A percentile compares a stretch with the other conserved stretches of the same genome.
phyloP scores from a whole-genome alignment of 2,797 vertebrate species.

The Champsocephalus gunnari region DNA sequence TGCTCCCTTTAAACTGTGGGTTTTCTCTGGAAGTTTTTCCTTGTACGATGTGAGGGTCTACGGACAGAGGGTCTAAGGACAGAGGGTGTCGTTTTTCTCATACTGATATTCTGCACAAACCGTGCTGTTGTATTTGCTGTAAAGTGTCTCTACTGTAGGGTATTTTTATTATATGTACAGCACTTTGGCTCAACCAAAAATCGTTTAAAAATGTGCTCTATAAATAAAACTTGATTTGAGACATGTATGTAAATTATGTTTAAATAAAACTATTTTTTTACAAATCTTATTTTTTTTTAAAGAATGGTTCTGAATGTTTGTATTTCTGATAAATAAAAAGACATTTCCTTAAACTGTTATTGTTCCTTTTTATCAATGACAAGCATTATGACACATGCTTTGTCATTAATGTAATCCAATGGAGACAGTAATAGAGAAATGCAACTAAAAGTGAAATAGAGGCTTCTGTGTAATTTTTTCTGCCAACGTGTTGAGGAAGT shows the following conservation, averaged over 20 bases:
- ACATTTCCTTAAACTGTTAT: background rate
- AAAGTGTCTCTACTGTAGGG: no score
- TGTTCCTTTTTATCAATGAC: slow-evolving; percentile 1
- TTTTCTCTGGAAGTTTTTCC: no score
- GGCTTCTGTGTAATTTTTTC: background rate
- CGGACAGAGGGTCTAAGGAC: no score
- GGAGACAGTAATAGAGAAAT: slow-evolving; percentile 36
- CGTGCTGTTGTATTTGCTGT: no score
- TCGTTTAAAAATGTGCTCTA: no score
- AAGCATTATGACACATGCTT: fast-evolving
- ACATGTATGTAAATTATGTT: background rate
- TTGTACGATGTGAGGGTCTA: no score
- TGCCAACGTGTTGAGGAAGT: slow-evolving; percentile 37
- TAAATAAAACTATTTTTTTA: slow-evolving; percentile 30
- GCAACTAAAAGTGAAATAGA: slow-evolving; percentile 60
- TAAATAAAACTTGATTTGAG: no score
- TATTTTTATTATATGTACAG: no score
- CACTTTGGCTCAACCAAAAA: no score
- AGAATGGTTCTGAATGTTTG: background rate
- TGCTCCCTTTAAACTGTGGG: no score
- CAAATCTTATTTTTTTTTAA: slow-evolving; percentile 1
- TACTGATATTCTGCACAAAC: no score
- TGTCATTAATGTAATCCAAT: background rate
- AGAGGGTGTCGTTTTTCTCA: no score
- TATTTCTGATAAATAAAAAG: slow-evolving; percentile 39